Evolutionary conservation across 2,797 vertebrate species (phyloP).

Genomic region (Rhyacichthys aspro): DNA sequence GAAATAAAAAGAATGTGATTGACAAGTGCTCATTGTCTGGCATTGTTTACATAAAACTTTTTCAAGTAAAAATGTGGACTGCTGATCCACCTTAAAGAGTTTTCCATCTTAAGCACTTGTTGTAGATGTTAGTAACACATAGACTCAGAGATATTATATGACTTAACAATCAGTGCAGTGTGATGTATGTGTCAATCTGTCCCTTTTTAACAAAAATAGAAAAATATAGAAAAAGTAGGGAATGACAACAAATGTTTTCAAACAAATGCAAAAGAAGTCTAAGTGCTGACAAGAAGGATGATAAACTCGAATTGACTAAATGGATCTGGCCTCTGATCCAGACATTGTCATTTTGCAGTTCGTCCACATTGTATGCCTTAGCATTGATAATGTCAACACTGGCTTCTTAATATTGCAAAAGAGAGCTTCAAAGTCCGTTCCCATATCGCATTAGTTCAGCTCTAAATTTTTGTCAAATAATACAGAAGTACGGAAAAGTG

Average conservation of each 20-base stretch:
- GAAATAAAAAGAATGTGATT: conserved; percentile 56
- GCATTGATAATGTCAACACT: conserved; percentile 94
- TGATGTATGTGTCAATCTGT: conserved; percentile 66
- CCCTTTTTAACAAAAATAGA: conserved; percentile 50
- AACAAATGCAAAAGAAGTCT: conserved; percentile 37
- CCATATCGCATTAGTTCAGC: too few species aligned
- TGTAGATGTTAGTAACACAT: conserved; percentile 49
- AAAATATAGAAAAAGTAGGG: conserved; percentile 37
- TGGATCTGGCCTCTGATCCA: conserved; percentile 37
- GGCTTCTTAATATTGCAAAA: too few species aligned
- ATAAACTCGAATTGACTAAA: conserved; percentile 45
- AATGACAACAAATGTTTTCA: conserved; percentile 70
- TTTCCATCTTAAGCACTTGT: conserved; percentile 58
- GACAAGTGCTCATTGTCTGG: conserved; percentile 54
- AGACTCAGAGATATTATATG: conserved; percentile 39
- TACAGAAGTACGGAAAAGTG: too few species aligned
- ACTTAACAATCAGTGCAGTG: conserved; percentile 63
- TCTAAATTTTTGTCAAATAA: too few species aligned
- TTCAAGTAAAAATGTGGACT: conserved; percentile 70
- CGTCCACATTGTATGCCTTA: conserved; percentile 79
- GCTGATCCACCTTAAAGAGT: too few species aligned
- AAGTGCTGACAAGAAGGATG: conserved; percentile 53
- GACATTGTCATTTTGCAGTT: conserved; percentile 16
- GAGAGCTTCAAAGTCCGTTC: conserved; percentile 74
- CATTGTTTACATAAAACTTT: conserved; percentile 65